Evolutionary conservation across 2,888 invertebrate species (phyloP), one percentile per base, ranked within the genome.

Genomic region (Dermolepida albohirtum): DNA sequence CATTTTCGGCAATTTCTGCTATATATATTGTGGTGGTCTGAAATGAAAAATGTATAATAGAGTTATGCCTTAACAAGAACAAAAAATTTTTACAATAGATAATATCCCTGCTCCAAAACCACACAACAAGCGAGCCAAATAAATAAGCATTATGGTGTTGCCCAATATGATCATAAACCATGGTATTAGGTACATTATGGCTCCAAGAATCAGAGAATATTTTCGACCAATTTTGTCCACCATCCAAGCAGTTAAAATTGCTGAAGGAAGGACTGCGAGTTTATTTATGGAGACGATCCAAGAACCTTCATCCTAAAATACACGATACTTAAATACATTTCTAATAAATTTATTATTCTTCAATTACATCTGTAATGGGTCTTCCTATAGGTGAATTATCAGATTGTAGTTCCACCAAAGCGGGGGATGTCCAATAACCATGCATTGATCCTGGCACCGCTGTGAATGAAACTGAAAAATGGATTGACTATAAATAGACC

Each of bases 51-150:
- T 55, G n/a, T 17, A 6, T 17, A 11, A 54, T n/a, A 12, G 40
- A 1, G 29, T 5, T 22, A 22, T 22, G n/a, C 4, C 2, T 22
- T 22, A 22, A 22, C 4, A 22, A 22, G 22, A 22, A 22, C 4
- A 22, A 2, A 22, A n/a, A 2, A 22, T 22, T 22, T 70, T 73
- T 69, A 75, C 75, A 17, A 71, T 59, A 17, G 62, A 22, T 5
- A 70, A 59, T 0, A 92, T 90, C 16, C 93, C 92, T 43, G 89
- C 89, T 14, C 90, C 89, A 6, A 91, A 75, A 40, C 93, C 93
- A 5, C 87, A 88, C 39, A 92, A 83, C 55, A 91, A 87, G 66
- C 90, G 83, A 0, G 89, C 90, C 0, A 85, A 81, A 73, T 87
- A 87, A 5, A 90, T 82, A 86, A 89, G 87, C 0, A 78, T 76